Conservation (phyloP, 2,113 vertebrate genomes). For the Aegithalos caudatus region DNA sequence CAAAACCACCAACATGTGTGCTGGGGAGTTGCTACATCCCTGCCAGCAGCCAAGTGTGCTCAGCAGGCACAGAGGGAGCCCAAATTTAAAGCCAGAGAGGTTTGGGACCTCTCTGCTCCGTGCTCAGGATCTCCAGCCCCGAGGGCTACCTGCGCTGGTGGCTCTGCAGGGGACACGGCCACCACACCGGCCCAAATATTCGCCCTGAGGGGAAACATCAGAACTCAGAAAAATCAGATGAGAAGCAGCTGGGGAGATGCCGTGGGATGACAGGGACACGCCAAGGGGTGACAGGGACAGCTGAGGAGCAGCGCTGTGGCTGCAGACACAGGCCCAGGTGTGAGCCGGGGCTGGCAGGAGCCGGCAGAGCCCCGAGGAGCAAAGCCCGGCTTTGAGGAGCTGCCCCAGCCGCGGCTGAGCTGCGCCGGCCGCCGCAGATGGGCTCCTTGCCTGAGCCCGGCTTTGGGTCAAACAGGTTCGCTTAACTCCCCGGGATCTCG, state of each 20-base stretch:
- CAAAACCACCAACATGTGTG: conserved; percentile 50
- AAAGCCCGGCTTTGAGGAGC: not conserved
- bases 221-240: rapidly evolving
- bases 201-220: not conserved
- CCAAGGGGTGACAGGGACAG: not conserved
- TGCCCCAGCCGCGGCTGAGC: not conserved
- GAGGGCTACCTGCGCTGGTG: rapidly evolving
- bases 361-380: not conserved
- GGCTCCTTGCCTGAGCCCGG: not conserved
- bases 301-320: rapidly evolving
- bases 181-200: rapidly evolving
- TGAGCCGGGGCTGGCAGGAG: not conserved
- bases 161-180: not conserved
- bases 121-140: not conserved
- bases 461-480: not conserved
- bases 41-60: not conserved
- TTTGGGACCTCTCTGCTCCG: not conserved
- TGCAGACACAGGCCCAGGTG: rapidly evolving
- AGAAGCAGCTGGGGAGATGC: not conserved
- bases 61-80: not conserved
- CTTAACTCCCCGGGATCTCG: not conserved
- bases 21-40: conserved; percentile 9
- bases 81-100: rapidly evolving
- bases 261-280: rapidly evolving
- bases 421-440: not conserved